Base-by-base conservation (phyloP, 2,797 vertebrate genomes). In the Betta splendens region DNA sequence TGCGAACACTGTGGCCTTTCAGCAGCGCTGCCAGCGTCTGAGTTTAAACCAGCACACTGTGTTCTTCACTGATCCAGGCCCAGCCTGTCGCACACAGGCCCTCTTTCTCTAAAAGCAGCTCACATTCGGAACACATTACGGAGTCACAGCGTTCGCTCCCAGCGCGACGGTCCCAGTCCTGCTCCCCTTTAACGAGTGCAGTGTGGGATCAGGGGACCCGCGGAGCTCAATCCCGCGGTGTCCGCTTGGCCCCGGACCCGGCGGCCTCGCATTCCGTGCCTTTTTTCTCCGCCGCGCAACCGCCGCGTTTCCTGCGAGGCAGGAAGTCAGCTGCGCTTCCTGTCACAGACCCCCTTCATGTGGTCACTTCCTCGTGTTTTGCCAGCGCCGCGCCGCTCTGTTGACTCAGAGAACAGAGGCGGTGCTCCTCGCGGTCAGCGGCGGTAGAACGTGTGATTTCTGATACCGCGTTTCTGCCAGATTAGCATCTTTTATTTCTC, bases 311-410 rank as follows among this genome's bases (percentile, higher is more conserved):
- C 91, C 91, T 91, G 88, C 75, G 85, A 87, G 85, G 86, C 89
- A 92, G 92, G 92, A 92, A 92, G 88, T 89, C 60, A 84, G 86
- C 74, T 72, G 69, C 60, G 85, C 84, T 92, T 92, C 90, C 89
- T 91, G 87, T 90, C 87, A 83, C 85, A 76, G 87, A 83, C 85
- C 79, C 76, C 89, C 92, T 92, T 92, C 86, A 92, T 92, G 92
- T 92, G 90, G 90, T 90, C 89, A 92, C 90, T 92, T 92, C 91
- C 91, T 90, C 42, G 49, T 89, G 87, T 90, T 91, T 84, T 84
- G 78, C 86, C 83, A 75, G 83, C 20, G 17, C 72, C 12, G 49
- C 78, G 84, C 63, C 70, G 69, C 28, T 73, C 46, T 81, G 76
- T 82, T 73, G 79, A 79, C 79, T 81, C 75, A 58, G 67, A 65